Percentiles rank a stretch among this genome's conserved stretches.
phyloP scores from a whole-genome alignment of 37 sponge, comb jelly and placozoan genomes.

The Dysidea cf. avara region DNA sequence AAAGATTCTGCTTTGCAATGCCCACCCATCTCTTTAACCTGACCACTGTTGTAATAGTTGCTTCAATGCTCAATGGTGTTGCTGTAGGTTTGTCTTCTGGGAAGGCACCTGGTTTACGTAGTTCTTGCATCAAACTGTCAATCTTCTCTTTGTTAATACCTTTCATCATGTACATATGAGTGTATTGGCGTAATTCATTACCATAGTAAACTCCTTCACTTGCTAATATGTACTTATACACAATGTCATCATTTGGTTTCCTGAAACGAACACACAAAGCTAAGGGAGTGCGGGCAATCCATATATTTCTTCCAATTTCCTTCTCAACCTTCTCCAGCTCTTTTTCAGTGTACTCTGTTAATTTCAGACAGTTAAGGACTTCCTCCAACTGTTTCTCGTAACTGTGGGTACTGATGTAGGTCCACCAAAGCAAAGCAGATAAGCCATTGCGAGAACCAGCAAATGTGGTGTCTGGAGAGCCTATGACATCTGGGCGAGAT shows the following conservation, averaged over 20 bases:
- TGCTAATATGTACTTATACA: background rate
- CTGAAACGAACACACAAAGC: slow-evolving; percentile 1
- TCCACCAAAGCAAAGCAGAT: slow-evolving; percentile 3
- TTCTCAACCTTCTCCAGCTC: background rate
- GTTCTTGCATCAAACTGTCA: background rate
- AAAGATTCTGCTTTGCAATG: no score
- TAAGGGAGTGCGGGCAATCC: slow-evolving; percentile 7
- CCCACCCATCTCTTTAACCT: no score
- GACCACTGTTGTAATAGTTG: no score
- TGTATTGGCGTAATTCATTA: background rate
- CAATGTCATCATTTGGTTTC: slow-evolving; percentile 1
- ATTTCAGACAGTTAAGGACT: background rate
- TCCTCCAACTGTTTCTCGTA: slow-evolving; percentile 19
- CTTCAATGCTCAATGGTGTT: no score
- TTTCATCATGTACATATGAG: slow-evolving; percentile 11
- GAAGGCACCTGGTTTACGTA: slow-evolving; percentile 7
- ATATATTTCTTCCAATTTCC: slow-evolving; percentile 7
- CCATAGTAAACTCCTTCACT: background rate
- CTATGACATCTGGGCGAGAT: background rate
- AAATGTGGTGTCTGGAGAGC: slow-evolving; percentile 10
- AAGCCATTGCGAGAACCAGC: slow-evolving; percentile 3
- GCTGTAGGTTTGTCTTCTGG: background rate
- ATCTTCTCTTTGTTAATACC: background rate
- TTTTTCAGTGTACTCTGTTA: slow-evolving; percentile 1
- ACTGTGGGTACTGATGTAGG: slow-evolving; percentile 4